These are phyloP conservation scores for Campoletis sonorensis DNA, from an alignment of 1,140 invertebrate genomes.

Conservation along the genomic window DNA sequence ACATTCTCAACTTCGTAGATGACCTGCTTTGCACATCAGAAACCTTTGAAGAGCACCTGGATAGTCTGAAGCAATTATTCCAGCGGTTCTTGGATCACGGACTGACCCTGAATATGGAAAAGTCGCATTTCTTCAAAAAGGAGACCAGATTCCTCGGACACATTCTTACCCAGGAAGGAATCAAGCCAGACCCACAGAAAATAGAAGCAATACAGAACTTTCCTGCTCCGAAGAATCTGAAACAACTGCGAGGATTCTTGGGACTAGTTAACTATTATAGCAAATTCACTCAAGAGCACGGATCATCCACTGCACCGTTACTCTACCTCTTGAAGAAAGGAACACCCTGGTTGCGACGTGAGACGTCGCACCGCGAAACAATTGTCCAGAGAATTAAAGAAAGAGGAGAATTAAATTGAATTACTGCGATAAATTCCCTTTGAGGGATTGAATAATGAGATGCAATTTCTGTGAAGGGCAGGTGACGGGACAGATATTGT, in stretches of 20 bases:
- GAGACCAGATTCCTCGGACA: neutral
- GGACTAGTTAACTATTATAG: conserved; percentile 5
- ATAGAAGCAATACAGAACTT: neutral
- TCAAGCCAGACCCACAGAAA: conserved; percentile 21
- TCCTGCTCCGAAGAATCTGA: neutral
- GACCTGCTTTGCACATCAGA: conserved; percentile 3
- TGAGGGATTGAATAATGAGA: too few species aligned
- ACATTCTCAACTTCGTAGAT: neutral
- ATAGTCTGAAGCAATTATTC: neutral
- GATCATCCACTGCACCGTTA: neutral
- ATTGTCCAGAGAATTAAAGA: too few species aligned
- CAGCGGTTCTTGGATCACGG: neutral
- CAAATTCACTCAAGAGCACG: neutral
- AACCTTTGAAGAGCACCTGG: neutral
- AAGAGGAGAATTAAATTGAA: too few species aligned
- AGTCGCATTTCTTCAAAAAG: neutral
- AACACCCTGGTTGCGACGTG: too few species aligned
- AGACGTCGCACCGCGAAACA: too few species aligned
- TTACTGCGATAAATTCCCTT: too few species aligned
- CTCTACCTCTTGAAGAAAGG: neutral
- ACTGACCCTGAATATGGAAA: neutral
- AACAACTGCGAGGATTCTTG: conserved; percentile 12
- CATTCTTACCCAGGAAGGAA: neutral
- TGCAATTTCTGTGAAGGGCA: too few species aligned
- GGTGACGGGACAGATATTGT: too few species aligned